Percentiles rank a stretch among this genome's conserved stretches.
These are phyloP conservation scores for Vollenhovia emeryi DNA, from an alignment of 1,140 invertebrate species.

Conservation along the genomic window DNA sequence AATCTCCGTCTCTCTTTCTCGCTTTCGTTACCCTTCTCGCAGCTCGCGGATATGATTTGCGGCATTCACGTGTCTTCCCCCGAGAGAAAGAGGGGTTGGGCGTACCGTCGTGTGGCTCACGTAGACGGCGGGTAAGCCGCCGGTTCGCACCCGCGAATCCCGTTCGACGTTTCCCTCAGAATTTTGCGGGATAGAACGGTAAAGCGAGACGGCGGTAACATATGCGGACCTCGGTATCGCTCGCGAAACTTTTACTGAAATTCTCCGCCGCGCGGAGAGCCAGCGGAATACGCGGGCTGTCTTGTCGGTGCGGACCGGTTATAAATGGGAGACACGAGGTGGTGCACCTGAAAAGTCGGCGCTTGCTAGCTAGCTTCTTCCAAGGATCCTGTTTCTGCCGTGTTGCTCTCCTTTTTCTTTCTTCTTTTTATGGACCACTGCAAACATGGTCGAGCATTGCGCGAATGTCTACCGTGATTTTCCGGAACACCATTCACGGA, in stretches of 20 bases:
- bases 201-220: constrained; percentile 53
- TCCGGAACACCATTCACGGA: neutral
- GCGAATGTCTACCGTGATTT: constrained; percentile 33
- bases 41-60: constrained; percentile 47
- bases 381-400: neutral
- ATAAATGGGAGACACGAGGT: constrained; percentile 63
- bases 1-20: constrained; percentile 33
- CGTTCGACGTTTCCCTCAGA: constrained; percentile 26
- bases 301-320: constrained; percentile 26
- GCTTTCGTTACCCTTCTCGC: constrained; percentile 21
- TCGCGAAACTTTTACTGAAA: constrained; percentile 64
- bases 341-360: constrained; percentile 29
- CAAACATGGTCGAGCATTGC: constrained; percentile 14
- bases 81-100: neutral
- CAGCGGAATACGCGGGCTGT: constrained; percentile 43
- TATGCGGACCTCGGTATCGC: constrained; percentile 35
- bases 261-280: constrained; percentile 14
- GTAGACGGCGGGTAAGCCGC: constrained; percentile 20
- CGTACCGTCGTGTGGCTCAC: constrained; percentile 43
- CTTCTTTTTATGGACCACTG: constrained; percentile 15
- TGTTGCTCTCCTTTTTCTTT: neutral
- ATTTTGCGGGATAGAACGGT: neutral
- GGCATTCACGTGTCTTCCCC: constrained; percentile 38
- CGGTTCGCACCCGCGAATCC: constrained; percentile 11
- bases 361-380: constrained; percentile 39